These are phyloP conservation scores for Drosophila navojoa DNA, from an alignment of 1,140 invertebrate species.

Conservation along the genomic window DNA sequence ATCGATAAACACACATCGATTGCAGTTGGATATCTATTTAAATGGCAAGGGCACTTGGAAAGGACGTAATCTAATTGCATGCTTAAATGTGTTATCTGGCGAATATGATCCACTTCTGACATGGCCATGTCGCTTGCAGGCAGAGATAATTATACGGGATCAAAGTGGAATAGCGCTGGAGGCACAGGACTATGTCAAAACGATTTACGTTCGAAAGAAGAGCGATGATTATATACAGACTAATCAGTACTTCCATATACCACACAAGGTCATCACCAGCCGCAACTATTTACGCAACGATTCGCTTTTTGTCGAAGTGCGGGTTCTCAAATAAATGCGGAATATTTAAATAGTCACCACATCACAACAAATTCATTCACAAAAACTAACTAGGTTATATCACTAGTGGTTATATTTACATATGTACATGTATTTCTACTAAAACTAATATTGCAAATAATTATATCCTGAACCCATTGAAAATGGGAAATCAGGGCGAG, in stretches of 20 bases:
- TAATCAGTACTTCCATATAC: slow-evolving; percentile 89
- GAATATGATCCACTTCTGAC: slow-evolving; percentile 88
- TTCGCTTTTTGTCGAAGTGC: slow-evolving; percentile 88
- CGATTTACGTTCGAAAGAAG: slow-evolving; percentile 83
- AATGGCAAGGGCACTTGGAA: slow-evolving; percentile 90
- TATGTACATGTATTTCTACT: not conserved
- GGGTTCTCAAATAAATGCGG: slow-evolving; percentile 74
- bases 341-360: not conserved
- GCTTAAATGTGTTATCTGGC: slow-evolving; percentile 87
- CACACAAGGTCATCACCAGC: slow-evolving; percentile 87
- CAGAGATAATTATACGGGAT: slow-evolving; percentile 87
- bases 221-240: slow-evolving; percentile 85
- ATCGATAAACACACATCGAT: slow-evolving; percentile 14
- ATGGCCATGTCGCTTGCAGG: slow-evolving; percentile 88
- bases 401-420: too few relatives aligned
- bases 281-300: slow-evolving; percentile 88
- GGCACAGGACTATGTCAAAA: slow-evolving; percentile 85
- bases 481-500: too few relatives aligned
- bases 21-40: slow-evolving; percentile 87
- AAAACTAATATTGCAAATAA: too few relatives aligned
- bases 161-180: slow-evolving; percentile 85
- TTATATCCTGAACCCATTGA: too few relatives aligned
- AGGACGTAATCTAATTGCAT: slow-evolving; percentile 88
- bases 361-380: too few relatives aligned
- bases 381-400: too few relatives aligned